phyloP scores from a whole-genome alignment of 2,797 vertebrate genomes.

The Morelia viridis region DNA sequence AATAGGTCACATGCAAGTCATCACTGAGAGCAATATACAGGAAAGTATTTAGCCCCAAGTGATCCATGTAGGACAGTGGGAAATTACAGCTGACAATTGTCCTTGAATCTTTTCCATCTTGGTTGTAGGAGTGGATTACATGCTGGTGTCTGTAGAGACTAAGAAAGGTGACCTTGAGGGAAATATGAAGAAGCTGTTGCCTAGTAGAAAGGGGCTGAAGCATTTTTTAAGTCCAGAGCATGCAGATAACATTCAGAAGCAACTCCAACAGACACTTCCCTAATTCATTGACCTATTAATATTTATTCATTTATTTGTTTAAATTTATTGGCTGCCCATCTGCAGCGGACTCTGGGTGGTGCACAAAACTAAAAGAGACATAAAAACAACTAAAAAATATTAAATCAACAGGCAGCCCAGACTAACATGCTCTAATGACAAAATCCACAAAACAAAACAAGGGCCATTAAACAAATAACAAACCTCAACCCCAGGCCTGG shows the following conservation, averaged over 20 bases:
- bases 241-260: not conserved
- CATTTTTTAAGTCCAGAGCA: not conserved
- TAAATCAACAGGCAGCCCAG: no score
- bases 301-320: no score
- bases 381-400: not conserved
- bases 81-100: not conserved
- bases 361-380: not conserved
- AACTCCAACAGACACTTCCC: not conserved
- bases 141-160: not conserved
- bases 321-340: not conserved
- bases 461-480: no score
- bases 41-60: accelerated
- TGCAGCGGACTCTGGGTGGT: not conserved
- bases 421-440: no score
- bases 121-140: not conserved
- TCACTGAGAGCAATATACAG: not conserved
- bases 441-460: no score
- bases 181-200: not conserved
- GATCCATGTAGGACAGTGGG: not conserved
- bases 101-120: not conserved
- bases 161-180: not conserved
- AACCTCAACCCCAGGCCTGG: no score
- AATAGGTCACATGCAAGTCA: constrained; percentile 6
- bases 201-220: not conserved
- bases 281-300: not conserved